A percentile compares a stretch with the other conserved stretches of the same genome.
Evolutionary conservation across 2,888 invertebrate genomes (phyloP).

Genomic region (Phlogophora meticulosa): DNA sequence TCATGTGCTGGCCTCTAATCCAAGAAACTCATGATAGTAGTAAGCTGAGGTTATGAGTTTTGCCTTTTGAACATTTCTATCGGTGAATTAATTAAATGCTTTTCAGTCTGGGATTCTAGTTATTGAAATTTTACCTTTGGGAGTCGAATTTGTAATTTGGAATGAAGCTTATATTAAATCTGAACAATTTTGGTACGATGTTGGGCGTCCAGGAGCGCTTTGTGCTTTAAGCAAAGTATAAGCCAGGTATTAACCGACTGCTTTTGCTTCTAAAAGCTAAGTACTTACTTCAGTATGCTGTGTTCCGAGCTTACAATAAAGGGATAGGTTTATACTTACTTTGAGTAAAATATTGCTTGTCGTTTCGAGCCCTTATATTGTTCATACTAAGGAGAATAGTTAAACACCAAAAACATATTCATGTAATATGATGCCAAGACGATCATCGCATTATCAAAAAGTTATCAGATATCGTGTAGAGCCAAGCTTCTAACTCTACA

Average conservation of each 20-base stretch:
- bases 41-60: conserved; percentile 24
- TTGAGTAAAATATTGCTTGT: too few species aligned
- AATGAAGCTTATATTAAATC: conserved; percentile 33
- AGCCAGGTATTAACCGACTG: conserved; percentile 21
- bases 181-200: conserved; percentile 16
- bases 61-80: conserved; percentile 31
- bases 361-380: too few species aligned
- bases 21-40: conserved; percentile 28
- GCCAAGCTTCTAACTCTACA: too few species aligned
- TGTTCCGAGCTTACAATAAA: background rate
- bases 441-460: too few species aligned
- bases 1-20: too few species aligned
- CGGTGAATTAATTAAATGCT: conserved; percentile 43
- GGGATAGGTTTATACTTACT: too few species aligned
- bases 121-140: conserved; percentile 48
- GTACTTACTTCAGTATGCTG: background rate
- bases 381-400: too few species aligned
- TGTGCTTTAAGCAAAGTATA: conserved; percentile 27
- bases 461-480: too few species aligned
- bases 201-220: conserved; percentile 25
- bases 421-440: too few species aligned
- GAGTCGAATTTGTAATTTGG: conserved; percentile 24
- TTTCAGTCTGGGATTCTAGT: conserved; percentile 22
- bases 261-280: conserved; percentile 21
- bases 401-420: too few species aligned